Evolutionary conservation across 2,888 invertebrate species (phyloP).

Genomic region (Barypeithes pellucidus): DNA sequence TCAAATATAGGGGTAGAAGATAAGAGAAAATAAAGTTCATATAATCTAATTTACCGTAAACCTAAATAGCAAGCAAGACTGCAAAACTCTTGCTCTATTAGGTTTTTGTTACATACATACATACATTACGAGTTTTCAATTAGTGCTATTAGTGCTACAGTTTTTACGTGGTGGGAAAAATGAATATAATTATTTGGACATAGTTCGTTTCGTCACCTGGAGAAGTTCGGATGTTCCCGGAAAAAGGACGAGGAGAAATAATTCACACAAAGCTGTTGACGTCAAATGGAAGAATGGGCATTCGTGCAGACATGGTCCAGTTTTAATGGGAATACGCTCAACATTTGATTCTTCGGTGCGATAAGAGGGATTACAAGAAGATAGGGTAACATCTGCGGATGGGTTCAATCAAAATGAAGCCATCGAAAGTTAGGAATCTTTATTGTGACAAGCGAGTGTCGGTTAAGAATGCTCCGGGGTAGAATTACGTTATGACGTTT

Average conservation of each 20-base stretch:
- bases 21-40: too few relatives aligned
- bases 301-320: constrained; percentile 37
- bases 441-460: constrained; percentile 17
- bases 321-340: constrained; percentile 37
- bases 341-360: constrained; percentile 27
- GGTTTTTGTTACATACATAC: too few relatives aligned
- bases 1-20: too few relatives aligned
- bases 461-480: too few relatives aligned
- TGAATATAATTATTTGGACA: too few relatives aligned
- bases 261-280: constrained; percentile 37
- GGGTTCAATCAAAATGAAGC: constrained; percentile 28
- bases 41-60: too few relatives aligned
- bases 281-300: constrained; percentile 38
- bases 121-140: too few relatives aligned
- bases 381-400: constrained; percentile 39
- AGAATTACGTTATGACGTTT: too few relatives aligned
- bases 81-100: too few relatives aligned
- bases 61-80: too few relatives aligned
- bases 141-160: too few relatives aligned
- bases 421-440: constrained; percentile 13
- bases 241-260: constrained; percentile 30
- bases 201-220: not conserved
- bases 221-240: constrained; percentile 19
- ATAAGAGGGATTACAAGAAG: constrained; percentile 36
- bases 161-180: too few relatives aligned